These are phyloP conservation scores for Ornithoptera alexandrae DNA, from an alignment of 2,888 invertebrate genomes.

Conservation along the genomic window DNA sequence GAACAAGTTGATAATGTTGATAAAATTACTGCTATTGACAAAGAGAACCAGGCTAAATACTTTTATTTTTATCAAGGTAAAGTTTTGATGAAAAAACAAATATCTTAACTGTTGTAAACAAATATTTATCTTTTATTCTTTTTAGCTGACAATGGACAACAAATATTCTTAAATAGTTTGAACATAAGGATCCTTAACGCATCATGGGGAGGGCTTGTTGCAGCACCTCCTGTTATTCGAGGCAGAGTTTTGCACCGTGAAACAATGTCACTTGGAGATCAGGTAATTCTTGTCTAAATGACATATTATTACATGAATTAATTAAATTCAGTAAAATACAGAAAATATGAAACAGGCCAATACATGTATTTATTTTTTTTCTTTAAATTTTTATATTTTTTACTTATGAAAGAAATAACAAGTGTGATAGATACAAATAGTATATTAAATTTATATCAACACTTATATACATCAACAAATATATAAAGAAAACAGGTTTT, in stretches of 20 bases:
- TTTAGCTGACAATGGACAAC: slow-evolving; percentile 93
- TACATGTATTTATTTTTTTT: too few relatives aligned
- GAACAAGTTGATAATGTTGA: slow-evolving; percentile 44
- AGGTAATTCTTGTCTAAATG: slow-evolving; percentile 44
- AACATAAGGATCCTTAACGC: slow-evolving; percentile 94
- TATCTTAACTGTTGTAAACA: not conserved
- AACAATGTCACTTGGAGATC: slow-evolving; percentile 88
- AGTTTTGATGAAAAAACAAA: not conserved
- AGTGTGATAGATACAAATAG: too few relatives aligned
- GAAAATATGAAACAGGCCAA: too few relatives aligned
- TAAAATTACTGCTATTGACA: slow-evolving; percentile 57
- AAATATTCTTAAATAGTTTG: slow-evolving; percentile 93
- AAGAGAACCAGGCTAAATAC: slow-evolving; percentile 77
- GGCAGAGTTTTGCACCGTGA: slow-evolving; percentile 94
- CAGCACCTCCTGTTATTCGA: slow-evolving; percentile 85
- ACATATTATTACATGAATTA: slow-evolving; percentile 4
- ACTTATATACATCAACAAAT: too few relatives aligned
- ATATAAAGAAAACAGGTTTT: too few relatives aligned
- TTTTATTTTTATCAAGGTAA: slow-evolving; percentile 92
- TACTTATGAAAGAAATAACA: too few relatives aligned
- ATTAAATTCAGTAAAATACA: not conserved
- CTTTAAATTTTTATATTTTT: too few relatives aligned
- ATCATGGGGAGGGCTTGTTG: slow-evolving; percentile 90
- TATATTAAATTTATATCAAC: too few relatives aligned
- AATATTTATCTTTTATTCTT: not conserved